These are phyloP conservation scores for Heterotilapia buettikoferi DNA, from an alignment of 2,113 vertebrate genomes.

Conservation along the genomic window DNA sequence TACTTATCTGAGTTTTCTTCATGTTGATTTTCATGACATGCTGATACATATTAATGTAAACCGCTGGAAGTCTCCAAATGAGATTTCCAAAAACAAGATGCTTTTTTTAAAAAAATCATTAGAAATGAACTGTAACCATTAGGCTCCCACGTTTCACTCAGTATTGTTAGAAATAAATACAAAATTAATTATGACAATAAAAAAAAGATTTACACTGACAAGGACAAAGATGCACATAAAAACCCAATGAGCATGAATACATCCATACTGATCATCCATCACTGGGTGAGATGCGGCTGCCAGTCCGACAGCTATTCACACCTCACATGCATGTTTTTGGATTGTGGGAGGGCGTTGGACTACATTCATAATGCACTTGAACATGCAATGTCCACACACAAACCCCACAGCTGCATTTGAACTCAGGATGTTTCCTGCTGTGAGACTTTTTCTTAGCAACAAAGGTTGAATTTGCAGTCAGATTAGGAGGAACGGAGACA, in stretches of 20 bases:
- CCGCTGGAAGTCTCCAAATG: not conserved
- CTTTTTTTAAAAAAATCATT: not conserved
- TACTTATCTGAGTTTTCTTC: not conserved
- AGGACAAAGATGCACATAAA: not conserved
- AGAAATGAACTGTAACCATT: not conserved
- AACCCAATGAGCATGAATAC: not conserved
- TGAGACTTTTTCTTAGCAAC: not conserved
- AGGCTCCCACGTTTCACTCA: not conserved
- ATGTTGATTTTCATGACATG: not conserved
- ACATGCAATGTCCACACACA: not conserved
- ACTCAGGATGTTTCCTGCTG: fast-evolving
- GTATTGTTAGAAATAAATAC: not conserved
- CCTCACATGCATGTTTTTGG: not conserved
- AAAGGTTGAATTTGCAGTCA: fast-evolving
- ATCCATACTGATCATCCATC: not conserved
- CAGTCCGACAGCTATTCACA: not conserved
- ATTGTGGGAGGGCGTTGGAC: not conserved
- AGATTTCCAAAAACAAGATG: not conserved
- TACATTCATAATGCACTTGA: not conserved
- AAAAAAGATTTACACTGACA: not conserved
- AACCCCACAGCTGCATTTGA: not conserved
- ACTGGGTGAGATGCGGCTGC: not conserved
- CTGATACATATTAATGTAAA: not conserved
- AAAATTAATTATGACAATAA: not conserved
- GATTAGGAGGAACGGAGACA: fast-evolving